Evolutionary conservation across 2,888 invertebrate genomes (phyloP), one percentile per base, ranked within the genome.

Genomic region (Caradrina kadenii): DNA sequence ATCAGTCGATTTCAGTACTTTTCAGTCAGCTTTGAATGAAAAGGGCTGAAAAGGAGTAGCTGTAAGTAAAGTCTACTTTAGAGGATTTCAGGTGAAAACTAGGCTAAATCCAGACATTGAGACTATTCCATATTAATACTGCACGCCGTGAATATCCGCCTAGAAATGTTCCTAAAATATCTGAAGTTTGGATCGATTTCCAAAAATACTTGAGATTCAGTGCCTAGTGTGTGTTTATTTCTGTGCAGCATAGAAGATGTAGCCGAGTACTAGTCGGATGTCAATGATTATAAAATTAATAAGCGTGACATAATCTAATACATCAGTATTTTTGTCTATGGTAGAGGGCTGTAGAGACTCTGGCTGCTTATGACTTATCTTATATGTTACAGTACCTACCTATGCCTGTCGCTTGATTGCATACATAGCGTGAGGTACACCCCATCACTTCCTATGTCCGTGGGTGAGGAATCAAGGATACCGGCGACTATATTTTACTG

Each of bases 181-280:
- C 53, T 67, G 13, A 54, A 63, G 64, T 69, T 52, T 63, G 59
- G 67, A 61, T 58, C 8, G 48, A 49, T 60, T 68, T 63, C 59
- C 63, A 60, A 72, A 72, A 66, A 81, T 71, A 79, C 15, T 45
- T 45, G 45, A 17, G 45, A 45, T 17, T 45, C 45, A 45, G 17
- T 45, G 45, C 22, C 50, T 52, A 39, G 21, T 59, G 52, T 19
- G 62, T 76, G 55, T 53, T 72, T 69, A 77, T 82, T 74, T 70
- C 31, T n/a, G 65, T 63, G 31, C 50, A 48, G 56, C 61, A 58
- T 19, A 42, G 21, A 56, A 61, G 21, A 63, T 61, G 52, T 70
- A 56, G 64, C 60, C 42, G 70, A 70, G 58, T 55, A 52, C 56
- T 45, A 15, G 7, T 22, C 52, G 21, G 48, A 39, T 55, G n/a